Conservation (phyloP, 2,113 vertebrate species). For the Chunga burmeisteri region DNA sequence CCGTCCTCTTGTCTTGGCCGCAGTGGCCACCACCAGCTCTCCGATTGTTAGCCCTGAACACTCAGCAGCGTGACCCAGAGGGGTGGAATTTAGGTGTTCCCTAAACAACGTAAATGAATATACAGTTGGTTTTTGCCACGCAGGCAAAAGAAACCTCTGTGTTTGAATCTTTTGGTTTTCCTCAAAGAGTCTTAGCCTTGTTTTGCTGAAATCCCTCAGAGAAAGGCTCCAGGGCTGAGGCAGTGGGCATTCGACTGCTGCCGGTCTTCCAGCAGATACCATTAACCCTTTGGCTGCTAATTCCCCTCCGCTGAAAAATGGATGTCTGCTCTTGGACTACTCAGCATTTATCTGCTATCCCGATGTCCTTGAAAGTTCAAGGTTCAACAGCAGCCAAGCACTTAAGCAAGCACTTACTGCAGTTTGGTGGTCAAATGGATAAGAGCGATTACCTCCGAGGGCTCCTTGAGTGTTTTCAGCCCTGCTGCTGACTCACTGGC, state of each 20-base stretch:
- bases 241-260: neutral
- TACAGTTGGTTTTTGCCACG: neutral
- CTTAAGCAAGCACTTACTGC: slow-evolving; percentile 23
- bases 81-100: neutral
- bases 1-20: neutral
- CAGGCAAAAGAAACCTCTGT: neutral
- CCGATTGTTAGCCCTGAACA: neutral
- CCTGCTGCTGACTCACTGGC: neutral
- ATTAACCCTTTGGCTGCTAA: slow-evolving; percentile 14
- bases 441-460: neutral
- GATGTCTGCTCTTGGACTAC: neutral
- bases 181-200: slow-evolving; percentile 6
- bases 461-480: neutral
- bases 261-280: neutral
- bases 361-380: slow-evolving; percentile 26
- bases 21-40: neutral
- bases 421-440: slow-evolving; percentile 24
- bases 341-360: neutral
- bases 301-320: neutral
- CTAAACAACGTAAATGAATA: neutral
- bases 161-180: neutral
- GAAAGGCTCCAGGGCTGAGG: neutral
- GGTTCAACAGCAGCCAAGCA: slow-evolving; percentile 29
- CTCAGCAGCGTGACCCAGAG: neutral
- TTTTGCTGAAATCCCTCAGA: slow-evolving; percentile 3